Base-by-base conservation (phyloP, 2,113 vertebrate genomes). In the Columba janthina region DNA sequence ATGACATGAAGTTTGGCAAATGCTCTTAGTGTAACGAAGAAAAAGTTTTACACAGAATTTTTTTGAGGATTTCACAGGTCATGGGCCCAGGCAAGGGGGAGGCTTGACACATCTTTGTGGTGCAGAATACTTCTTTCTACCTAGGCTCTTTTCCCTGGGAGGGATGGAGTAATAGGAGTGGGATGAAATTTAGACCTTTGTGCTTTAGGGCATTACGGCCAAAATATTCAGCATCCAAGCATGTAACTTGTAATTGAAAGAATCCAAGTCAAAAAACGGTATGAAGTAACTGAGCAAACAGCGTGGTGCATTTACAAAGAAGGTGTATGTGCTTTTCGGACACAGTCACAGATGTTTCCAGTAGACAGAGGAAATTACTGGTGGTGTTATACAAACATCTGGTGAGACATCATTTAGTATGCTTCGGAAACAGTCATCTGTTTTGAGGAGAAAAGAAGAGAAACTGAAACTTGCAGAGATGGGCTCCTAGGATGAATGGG, bases 331-430 rank as follows among this genome's bases (percentile, higher is more conserved):
- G 9, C 40, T 92, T 25, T 66, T 67, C 69, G 69, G 60, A 60
- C 28, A 28, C 26, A 34, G 18, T 80, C 46, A 38, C 67, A 58
- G 36, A 32, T 74, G 44, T 86, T 92, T 92, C 34, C 72, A 74
- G 56, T 58, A 93, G 69, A 71, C 51, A 54, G 31, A 50, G 25
- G 28, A 88, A 70, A 91, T 86, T 42, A 88, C n/a, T 90, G n/a
- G 25, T 88, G 74, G 29, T 51, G 4, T 61, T 90, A 16, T 5
- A 83, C 60, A 80, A 70, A 32, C 46, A 74, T 62, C 40, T 89
- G 60, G 31, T 26, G 61, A 90, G 67, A 58, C 42, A 51, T 67
- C 21, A 4, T 46, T 56, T 46, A 34, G 11, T 81, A 26, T 36
- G 18, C 57, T 92, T 92, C 79, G 60, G 67, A 93, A 93, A 88